Base-by-base conservation (phyloP, 2,888 invertebrate species). In the Oscheius sp. region DNA sequence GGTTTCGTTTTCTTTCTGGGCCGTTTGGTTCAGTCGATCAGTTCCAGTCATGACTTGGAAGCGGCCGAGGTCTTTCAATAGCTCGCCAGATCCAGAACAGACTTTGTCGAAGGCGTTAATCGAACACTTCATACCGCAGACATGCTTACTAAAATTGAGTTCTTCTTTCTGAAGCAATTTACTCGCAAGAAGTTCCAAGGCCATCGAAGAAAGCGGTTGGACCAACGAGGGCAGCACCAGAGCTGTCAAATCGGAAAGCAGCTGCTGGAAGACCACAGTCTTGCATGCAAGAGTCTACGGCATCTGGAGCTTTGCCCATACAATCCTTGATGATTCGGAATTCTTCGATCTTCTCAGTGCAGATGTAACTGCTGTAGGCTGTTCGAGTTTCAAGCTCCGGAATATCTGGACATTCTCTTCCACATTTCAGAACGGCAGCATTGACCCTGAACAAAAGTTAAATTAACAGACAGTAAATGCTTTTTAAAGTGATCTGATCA, bases 221-320 rank as follows among this genome's bases (percentile, higher is more conserved):
- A 30, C 33, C 49, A 24, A 62, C 62, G 17, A 62, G 22, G 22
- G 62, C 62, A 2, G 47, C 62, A 8, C 47, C 47, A 8, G 62
- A 62, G n/a, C 44, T 44, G 62, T 62, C 62, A 49, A 62, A 49
- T 1, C 62, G 62, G 32, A 62, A 49, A 6, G 62, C 47, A 22
- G 62, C 62, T 4, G 62, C 49, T 2, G 62, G 62, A 17, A 62
- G 47, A 9, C 62, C 62, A 30, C 62, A 62, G 32, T 62, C 62
- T 32, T 62, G 47, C 62, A 62, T 62, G 33, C 62, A 62, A 14
- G 30, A 26, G 24, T 62, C 62, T 22, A 62, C 62, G 12, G 44
- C 30, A 8, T 62, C 47, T 14, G 45, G 45, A 14, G 62, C 45
- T 8, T 47, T 28, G 17, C 14, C 28, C 62, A 62, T 45, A 20